These are phyloP conservation scores for Drosophila rellima DNA, from an alignment of 2,888 invertebrate genomes.

Conservation along the genomic window DNA sequence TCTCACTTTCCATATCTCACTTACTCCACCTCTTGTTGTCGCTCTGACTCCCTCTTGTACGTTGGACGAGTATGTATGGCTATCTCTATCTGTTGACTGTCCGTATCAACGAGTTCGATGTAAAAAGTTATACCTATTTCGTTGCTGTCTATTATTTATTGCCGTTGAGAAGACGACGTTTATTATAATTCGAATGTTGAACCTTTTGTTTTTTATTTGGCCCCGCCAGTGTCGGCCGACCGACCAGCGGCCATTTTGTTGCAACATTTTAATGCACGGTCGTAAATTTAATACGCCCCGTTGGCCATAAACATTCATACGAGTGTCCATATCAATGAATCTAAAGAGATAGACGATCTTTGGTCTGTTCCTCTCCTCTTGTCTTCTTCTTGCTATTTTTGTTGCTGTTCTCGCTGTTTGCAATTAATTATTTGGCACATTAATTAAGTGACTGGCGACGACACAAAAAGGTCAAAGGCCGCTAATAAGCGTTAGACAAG, in stretches of 20 bases:
- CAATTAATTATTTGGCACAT: conserved; percentile 76
- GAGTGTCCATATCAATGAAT: conserved; percentile 74
- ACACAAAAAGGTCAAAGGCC: conserved; percentile 74
- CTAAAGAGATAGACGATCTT: conserved; percentile 59
- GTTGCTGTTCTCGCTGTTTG: conserved; percentile 41
- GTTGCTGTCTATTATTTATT: conserved; percentile 77
- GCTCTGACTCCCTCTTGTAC: conserved; percentile 20
- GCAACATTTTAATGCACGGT: conserved; percentile 81
- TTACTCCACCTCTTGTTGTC: conserved; percentile 8
- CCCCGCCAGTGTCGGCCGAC: conserved; percentile 32
- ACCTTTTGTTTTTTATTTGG: conserved; percentile 55
- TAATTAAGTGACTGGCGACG: conserved; percentile 72
- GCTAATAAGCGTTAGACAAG: conserved; percentile 75
- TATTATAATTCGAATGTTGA: conserved; percentile 79
- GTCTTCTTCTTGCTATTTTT: background rate
- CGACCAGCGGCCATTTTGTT: conserved; percentile 71
- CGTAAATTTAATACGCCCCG: conserved; percentile 79
- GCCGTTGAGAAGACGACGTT: conserved; percentile 76
- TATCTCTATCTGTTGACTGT: conserved; percentile 37
- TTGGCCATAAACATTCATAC: conserved; percentile 73
- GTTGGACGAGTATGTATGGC: conserved; percentile 5
- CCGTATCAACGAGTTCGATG: conserved; percentile 72
- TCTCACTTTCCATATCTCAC: conserved; percentile 23
- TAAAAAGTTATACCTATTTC: conserved; percentile 73
- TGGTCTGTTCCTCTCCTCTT: background rate